Evolutionary conservation across 2,797 vertebrate genomes (phyloP), one percentile per base, ranked within the genome.

Genomic region (Sebastes vulpes): DNA sequence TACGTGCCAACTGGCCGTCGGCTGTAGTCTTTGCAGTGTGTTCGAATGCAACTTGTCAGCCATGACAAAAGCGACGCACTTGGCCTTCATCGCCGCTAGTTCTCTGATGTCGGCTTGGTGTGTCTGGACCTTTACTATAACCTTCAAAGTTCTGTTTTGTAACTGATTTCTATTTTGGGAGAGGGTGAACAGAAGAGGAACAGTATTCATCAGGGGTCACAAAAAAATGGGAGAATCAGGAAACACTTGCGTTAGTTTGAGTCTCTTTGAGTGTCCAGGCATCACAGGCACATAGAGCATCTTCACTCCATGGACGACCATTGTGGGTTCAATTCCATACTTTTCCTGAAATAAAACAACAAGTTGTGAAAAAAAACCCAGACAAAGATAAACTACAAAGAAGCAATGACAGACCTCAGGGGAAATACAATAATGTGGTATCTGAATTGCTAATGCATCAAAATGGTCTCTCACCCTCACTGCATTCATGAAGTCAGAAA

Each of bases 241-340:
- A 53, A 32, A 50, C 4, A 74, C 97, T 97, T 95, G 98, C 98
- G 98, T 99, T 86, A 99, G 92, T 84, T 99, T 99, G 54, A 99
- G 94, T 92, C 98, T 97, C 95, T 99, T 99, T 61, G 96, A 97
- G 73, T 99, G 98, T 80, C 99, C 99, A 3, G 99, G 99, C 97
- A 99, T 98, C 89, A 99, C 96, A 65, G 99, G 99, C 83, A 99
- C 98, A 82, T 99, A 99, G 2, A 99, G 96, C 99, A 99, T 99
- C 95, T 99, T 99, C 77, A 99, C 99, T 74, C 98, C 98, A 38
- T 99, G 97, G n/a, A 99, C 97, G n/a, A 99, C 99, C 98, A 99
- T 99, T 1, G 97, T 98, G 70, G 98, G 99, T 89, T 99, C 98
- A 87, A 99, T 97, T 73, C 97, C 98, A 0, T 99, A 99, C 80